Evolutionary conservation across 2,113 vertebrate species (phyloP).

Genomic region (Engraulis encrasicolus): DNA sequence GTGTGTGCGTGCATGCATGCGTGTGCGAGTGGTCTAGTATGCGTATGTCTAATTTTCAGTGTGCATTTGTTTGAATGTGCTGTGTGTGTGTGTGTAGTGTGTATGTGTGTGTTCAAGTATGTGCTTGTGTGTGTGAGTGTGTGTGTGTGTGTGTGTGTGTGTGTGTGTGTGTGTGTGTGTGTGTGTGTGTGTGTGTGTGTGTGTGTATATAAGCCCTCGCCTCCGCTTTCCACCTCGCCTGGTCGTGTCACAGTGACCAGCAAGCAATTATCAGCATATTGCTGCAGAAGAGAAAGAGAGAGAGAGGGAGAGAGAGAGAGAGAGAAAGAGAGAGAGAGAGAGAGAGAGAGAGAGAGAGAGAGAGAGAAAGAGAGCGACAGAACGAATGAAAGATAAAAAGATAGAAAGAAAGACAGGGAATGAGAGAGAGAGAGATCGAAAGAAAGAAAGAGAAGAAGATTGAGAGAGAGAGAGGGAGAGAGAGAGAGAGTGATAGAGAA

Average conservation of each 20-base stretch:
- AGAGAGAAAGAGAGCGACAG: conserved; percentile 40
- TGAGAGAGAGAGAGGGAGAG: no score
- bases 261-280: conserved; percentile 75
- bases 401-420: no score
- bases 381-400: no score
- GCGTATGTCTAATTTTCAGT: no score
- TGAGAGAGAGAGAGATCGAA: no score
- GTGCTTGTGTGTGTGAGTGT: conserved; percentile 42
- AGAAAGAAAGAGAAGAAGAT: no score
- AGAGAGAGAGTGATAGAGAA: no score
- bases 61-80: background rate
- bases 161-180: conserved; percentile 34
- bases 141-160: conserved; percentile 34
- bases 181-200: conserved; percentile 40
- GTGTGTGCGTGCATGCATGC: background rate
- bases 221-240: conserved; percentile 56
- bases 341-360: background rate
- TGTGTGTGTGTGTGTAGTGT: background rate
- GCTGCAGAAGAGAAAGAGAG: conserved; percentile 56
- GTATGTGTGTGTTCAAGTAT: conserved; percentile 25
- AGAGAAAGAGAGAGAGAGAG: background rate
- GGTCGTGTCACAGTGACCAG: conserved; percentile 78
- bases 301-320: conserved; percentile 12
- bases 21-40: no score
- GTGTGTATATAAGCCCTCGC: background rate